Evolutionary conservation across 2,888 invertebrate species (phyloP).

Genomic region (Rhagonycha lutea): DNA sequence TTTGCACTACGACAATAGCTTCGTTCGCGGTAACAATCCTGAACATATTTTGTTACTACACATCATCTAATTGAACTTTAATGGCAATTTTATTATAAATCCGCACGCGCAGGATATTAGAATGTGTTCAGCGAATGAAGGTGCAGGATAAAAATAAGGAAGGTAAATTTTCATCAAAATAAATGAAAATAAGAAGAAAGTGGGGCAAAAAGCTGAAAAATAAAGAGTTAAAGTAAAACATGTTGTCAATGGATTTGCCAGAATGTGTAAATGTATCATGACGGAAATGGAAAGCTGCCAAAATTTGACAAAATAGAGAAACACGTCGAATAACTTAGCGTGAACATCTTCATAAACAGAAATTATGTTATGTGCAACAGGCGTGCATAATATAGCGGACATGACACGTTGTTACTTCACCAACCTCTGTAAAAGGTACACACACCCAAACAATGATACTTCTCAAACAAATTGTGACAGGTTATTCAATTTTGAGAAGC

Average conservation of each 20-base stretch:
- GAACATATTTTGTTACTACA: no score
- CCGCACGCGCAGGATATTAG: no score
- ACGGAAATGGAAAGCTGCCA: not conserved
- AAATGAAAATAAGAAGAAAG: not conserved
- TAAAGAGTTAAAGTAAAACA: not conserved
- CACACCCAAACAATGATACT: not conserved
- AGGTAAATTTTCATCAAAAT: not conserved
- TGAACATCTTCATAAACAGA: not conserved
- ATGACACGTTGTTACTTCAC: not conserved
- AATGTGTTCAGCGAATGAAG: no score
- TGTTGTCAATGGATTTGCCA: not conserved
- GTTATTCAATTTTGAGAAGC: not conserved
- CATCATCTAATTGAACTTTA: no score
- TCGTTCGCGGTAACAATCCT: no score
- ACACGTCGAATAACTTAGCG: not conserved
- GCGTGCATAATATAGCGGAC: not conserved
- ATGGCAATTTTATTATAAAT: no score
- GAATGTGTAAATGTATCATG: not conserved
- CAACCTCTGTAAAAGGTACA: not conserved
- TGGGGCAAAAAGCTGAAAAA: not conserved
- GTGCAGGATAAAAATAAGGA: no score
- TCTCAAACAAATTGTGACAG: not conserved
- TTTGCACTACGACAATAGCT: no score
- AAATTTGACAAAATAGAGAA: not conserved
- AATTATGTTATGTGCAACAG: not conserved